These are phyloP conservation scores for Phoxinus dragarum DNA, from an alignment of 2,797 vertebrate genomes.

Conservation along the genomic window DNA sequence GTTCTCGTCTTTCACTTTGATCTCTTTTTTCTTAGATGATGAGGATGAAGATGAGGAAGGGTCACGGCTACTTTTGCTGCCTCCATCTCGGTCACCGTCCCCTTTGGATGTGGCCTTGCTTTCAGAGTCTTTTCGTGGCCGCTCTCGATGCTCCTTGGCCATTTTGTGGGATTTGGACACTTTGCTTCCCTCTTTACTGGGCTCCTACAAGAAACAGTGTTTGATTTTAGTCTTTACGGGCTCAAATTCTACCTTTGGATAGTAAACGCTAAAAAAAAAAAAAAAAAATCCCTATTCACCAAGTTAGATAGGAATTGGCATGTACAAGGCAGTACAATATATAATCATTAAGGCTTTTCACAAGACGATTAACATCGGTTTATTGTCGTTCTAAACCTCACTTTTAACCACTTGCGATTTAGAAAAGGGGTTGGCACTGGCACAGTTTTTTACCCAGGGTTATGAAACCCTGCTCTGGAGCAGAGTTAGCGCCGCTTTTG, in stretches of 20 bases:
- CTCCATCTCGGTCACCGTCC: slow-evolving; percentile 83
- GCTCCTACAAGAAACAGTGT: slow-evolving; percentile 68
- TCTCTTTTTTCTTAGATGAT: slow-evolving; percentile 88
- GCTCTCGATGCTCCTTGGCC: slow-evolving; percentile 94
- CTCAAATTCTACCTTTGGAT: not conserved
- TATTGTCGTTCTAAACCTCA: not conserved
- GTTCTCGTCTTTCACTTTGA: slow-evolving; percentile 92
- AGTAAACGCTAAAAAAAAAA: not conserved
- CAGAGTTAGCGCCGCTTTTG: not conserved
- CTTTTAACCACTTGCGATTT: not conserved
- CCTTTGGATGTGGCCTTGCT: slow-evolving; percentile 90
- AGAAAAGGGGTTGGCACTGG: not conserved
- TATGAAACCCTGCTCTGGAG: not conserved
- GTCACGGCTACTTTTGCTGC: slow-evolving; percentile 82
- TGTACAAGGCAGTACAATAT: not conserved
- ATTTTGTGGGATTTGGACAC: slow-evolving; percentile 92
- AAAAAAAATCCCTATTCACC: not conserved
- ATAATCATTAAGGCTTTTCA: not conserved
- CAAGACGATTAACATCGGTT: not conserved
- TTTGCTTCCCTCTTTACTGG: slow-evolving; percentile 88
- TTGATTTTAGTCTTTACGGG: not conserved
- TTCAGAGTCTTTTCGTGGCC: slow-evolving; percentile 95
- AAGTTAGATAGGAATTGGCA: not conserved
- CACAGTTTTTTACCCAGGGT: not conserved
- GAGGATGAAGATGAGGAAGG: slow-evolving; percentile 72